These are phyloP conservation scores for Amphimallon solstitiale DNA, from an alignment of 2,888 invertebrate genomes.

Conservation along the genomic window DNA sequence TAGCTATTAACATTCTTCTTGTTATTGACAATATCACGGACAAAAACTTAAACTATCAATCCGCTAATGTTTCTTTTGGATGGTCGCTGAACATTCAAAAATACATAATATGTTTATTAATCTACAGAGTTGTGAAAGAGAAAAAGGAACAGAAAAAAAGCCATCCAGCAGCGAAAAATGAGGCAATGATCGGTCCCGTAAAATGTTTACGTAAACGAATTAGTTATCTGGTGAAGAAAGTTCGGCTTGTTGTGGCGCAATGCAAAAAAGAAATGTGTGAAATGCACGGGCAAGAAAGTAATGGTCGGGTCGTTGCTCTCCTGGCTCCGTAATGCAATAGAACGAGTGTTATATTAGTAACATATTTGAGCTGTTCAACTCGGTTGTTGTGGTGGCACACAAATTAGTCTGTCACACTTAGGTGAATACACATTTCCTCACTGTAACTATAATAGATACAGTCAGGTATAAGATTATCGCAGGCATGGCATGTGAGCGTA, in stretches of 20 bases:
- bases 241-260: slow-evolving; percentile 61
- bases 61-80: too few relatives aligned
- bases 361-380: slow-evolving; percentile 31
- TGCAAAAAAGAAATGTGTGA: slow-evolving; percentile 65
- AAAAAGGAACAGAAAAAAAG: slow-evolving; percentile 18
- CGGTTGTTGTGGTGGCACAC: slow-evolving; percentile 36
- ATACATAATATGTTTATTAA: neutral
- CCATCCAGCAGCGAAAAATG: slow-evolving; percentile 20
- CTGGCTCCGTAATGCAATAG: slow-evolving; percentile 23
- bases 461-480: slow-evolving; percentile 8
- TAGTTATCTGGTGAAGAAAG: slow-evolving; percentile 33
- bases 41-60: too few relatives aligned
- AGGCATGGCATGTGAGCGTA: slow-evolving; percentile 8
- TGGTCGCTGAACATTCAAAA: slow-evolving; percentile 2
- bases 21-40: too few relatives aligned
- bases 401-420: slow-evolving; percentile 34
- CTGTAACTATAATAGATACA: slow-evolving; percentile 10
- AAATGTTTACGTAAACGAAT: slow-evolving; percentile 31
- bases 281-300: slow-evolving; percentile 54
- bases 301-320: slow-evolving; percentile 25
- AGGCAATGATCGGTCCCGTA: slow-evolving; percentile 18
- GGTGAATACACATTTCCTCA: slow-evolving; percentile 17
- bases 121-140: slow-evolving; percentile 23
- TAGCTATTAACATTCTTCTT: too few relatives aligned
- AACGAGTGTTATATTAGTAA: slow-evolving; percentile 30